Base-by-base conservation (phyloP, 2,797 vertebrate species). In the Nyctibius grandis region DNA sequence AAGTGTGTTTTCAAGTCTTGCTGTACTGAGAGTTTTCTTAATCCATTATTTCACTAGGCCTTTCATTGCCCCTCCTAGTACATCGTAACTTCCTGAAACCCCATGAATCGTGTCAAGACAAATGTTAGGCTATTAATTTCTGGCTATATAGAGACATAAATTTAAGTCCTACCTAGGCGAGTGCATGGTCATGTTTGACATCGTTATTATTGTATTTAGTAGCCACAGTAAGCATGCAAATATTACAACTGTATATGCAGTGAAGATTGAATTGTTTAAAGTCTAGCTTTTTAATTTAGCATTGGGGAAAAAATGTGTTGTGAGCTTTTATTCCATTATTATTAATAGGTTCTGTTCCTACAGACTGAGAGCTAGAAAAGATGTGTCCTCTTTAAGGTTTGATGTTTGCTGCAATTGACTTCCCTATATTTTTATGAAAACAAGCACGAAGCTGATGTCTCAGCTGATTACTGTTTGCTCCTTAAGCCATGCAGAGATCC, bases 1-100 rank as follows among this genome's bases (percentile, higher is more conserved):
- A 95, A 91, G 89, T 83, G 69, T 86, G 51, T 83, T 89, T 92
- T 85, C 75, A 80, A 65, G 68, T 68, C 75, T 83, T 83, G 65
- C 69, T 89, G 25, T 29, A 45, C 73, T 65, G 42, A 56, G 81
- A 85, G 34, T 85, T 95, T 91, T 91, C 83, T 87, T 87, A 95
- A 95, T 92, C 89, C 85, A 70, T 89, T 79, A 9, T 92, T 95
- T 89, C 79, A 77, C 19, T 42, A 48, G 69, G 77, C 33, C 19
- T 91, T 86, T 76, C 48, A 9, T 77, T 84, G 80, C 29, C 36
- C 36, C 70, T 97, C 77, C 74, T 90, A 69, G 56, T 60, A 26
- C 40, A 31, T 68, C 1, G 2, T 82, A 85, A 82, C 67, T 64
- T 81, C 63, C 56, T 50, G 74, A 77, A 94, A 91, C 56, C 22